A percentile compares a stretch with the other conserved stretches of the same genome.
phyloP scores from a whole-genome alignment of 2,797 vertebrate genomes.

The Silurus aristotelis region DNA sequence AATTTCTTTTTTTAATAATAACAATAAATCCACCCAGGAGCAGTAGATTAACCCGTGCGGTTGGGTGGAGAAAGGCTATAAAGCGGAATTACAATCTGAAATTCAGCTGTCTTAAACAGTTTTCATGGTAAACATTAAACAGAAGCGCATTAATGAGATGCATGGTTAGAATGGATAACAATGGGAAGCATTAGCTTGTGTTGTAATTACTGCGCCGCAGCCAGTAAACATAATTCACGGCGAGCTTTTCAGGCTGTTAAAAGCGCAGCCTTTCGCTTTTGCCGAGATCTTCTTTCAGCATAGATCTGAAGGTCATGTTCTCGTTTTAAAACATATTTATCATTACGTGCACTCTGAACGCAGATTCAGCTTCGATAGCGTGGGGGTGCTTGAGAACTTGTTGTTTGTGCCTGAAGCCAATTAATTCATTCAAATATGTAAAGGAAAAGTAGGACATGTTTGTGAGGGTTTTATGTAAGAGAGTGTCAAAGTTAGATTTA shows the following conservation, averaged over 20 bases:
- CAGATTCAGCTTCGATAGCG: background rate
- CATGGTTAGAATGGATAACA: conserved; percentile 32
- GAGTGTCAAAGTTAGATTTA: background rate
- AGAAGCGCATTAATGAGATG: conserved; percentile 17
- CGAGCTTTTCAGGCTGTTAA: conserved; percentile 31
- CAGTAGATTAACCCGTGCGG: conserved; percentile 1
- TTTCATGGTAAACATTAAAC: conserved; percentile 39
- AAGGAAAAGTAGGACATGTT: background rate
- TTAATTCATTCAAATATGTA: background rate
- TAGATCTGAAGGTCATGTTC: conserved; percentile 44
- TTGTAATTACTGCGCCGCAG: conserved; percentile 26
- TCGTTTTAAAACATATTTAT: conserved; percentile 52
- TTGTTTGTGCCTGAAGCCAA: conserved; percentile 3
- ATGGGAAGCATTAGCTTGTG: conserved; percentile 13
- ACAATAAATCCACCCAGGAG: background rate
- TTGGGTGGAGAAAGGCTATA: conserved; percentile 19
- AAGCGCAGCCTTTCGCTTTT: conserved; percentile 31
- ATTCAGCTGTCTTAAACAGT: conserved; percentile 35
- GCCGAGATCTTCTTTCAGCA: conserved; percentile 39
- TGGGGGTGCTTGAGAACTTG: background rate
- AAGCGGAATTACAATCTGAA: conserved; percentile 30
- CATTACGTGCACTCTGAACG: background rate
- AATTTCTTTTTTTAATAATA: background rate
- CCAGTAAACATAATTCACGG: conserved; percentile 44
- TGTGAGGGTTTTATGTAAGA: background rate